phyloP scores from a whole-genome alignment of 2,113 vertebrate species.

The Canis aureus region DNA sequence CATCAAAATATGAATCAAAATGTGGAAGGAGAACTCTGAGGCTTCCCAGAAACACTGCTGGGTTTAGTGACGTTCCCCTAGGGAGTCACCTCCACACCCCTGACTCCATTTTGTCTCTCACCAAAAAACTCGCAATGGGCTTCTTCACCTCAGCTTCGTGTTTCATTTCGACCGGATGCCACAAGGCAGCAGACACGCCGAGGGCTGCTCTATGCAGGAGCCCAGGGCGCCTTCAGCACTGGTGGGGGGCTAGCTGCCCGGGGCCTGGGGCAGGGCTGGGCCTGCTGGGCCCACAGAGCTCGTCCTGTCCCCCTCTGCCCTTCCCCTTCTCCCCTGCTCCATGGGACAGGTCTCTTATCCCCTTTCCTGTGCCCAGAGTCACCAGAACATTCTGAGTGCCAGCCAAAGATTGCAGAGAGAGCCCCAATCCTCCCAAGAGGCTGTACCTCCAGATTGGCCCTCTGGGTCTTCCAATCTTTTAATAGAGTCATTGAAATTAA shows the following conservation, averaged over 20 bases:
- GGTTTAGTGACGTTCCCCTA: neutral
- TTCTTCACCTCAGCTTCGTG: neutral
- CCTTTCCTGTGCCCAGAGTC: fast-evolving
- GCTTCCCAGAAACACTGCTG: neutral
- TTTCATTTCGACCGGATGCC: neutral
- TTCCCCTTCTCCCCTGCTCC: fast-evolving
- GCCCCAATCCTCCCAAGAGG: neutral
- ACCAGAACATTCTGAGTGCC: neutral
- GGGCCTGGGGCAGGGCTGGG: too few relatives aligned
- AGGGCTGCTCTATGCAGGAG: neutral
- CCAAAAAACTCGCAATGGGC: neutral
- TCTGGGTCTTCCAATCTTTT: neutral
- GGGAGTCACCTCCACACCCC: neutral
- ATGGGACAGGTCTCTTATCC: neutral
- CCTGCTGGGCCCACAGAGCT: too few relatives aligned
- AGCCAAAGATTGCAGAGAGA: neutral
- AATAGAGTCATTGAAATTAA: slow-evolving; percentile 27
- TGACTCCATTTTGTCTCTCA: neutral
- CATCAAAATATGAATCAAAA: neutral
- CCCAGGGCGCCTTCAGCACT: too few relatives aligned
- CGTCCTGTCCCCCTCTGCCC: neutral
- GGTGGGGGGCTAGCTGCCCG: too few relatives aligned
- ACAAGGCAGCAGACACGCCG: neutral
- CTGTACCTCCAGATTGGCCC: neutral
- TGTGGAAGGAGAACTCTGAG: neutral